Conservation (phyloP, 2,797 vertebrate genomes). For the Phrynocephalus guinanensis region DNA sequence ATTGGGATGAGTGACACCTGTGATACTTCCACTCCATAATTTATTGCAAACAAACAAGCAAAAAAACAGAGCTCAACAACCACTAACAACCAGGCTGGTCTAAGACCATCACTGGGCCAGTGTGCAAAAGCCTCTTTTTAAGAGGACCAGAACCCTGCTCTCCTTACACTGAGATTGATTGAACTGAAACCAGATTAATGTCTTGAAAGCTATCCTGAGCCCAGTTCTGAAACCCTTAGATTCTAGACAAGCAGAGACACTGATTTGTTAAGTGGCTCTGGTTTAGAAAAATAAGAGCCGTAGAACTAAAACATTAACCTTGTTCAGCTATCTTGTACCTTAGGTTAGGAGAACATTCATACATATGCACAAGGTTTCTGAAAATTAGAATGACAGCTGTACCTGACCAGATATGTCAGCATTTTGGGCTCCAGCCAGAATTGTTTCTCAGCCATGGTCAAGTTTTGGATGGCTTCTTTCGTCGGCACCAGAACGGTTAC, state of each 20-base stretch:
- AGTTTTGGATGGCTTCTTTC: slow-evolving; percentile 72
- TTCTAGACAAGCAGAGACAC: too few relatives aligned
- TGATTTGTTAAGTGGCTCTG: too few relatives aligned
- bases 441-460: slow-evolving; percentile 65
- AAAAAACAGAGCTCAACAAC: not conserved
- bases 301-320: not conserved
- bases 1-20: not conserved
- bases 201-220: too few relatives aligned
- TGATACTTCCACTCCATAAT: not conserved
- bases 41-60: not conserved
- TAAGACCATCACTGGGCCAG: not conserved
- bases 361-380: not conserved
- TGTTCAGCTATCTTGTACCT: not conserved
- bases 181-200: not conserved
- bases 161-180: not conserved
- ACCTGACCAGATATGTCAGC: slow-evolving; percentile 84
- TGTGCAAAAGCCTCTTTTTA: not conserved
- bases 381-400: not conserved
- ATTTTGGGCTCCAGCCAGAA: slow-evolving; percentile 83
- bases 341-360: not conserved
- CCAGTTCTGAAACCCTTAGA: not conserved
- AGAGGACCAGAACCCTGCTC: not conserved
- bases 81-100: not conserved
- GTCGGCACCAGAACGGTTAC: slow-evolving; percentile 87
- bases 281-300: not conserved